A percentile compares a stretch with the other conserved stretches of the same genome.
phyloP scores from a whole-genome alignment of 2,888 invertebrate genomes.

The Diabrotica balteata region DNA sequence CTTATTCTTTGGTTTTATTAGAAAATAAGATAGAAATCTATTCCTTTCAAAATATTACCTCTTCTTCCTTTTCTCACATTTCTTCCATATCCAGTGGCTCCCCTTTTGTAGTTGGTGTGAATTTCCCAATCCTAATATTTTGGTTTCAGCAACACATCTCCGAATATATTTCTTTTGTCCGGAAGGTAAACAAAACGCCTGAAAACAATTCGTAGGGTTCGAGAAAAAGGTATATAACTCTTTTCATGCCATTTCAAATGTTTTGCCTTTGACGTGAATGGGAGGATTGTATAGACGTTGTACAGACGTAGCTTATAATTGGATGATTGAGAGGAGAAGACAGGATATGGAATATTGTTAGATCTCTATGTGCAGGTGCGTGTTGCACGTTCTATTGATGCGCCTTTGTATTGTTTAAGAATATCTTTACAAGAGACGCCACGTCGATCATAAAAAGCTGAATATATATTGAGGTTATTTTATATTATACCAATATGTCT shows the following conservation, averaged over 20 bases:
- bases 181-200: conserved; percentile 26
- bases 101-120: conserved; percentile 28
- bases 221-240: conserved; percentile 27
- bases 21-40: conserved; percentile 1
- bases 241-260: conserved; percentile 30
- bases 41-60: conserved; percentile 1
- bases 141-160: conserved; percentile 30
- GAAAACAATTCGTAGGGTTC: conserved; percentile 30
- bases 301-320: conserved; percentile 25
- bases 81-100: conserved; percentile 6
- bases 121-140: conserved; percentile 35
- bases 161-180: conserved; percentile 28
- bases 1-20: background rate
- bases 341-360: conserved; percentile 26
- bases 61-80: background rate
- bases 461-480: too few species aligned
- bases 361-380: conserved; percentile 18
- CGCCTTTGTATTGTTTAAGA: conserved; percentile 3
- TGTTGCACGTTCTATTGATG: background rate
- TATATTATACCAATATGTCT: too few species aligned
- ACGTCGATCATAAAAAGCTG: too few species aligned
- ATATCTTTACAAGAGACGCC: background rate
- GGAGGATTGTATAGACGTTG: conserved; percentile 24
- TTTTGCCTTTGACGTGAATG: conserved; percentile 27
- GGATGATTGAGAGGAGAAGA: conserved; percentile 26